Evolutionary conservation across 2,888 invertebrate species (phyloP), one percentile per base, ranked within the genome.

Genomic region (Euzophera pinguis): DNA sequence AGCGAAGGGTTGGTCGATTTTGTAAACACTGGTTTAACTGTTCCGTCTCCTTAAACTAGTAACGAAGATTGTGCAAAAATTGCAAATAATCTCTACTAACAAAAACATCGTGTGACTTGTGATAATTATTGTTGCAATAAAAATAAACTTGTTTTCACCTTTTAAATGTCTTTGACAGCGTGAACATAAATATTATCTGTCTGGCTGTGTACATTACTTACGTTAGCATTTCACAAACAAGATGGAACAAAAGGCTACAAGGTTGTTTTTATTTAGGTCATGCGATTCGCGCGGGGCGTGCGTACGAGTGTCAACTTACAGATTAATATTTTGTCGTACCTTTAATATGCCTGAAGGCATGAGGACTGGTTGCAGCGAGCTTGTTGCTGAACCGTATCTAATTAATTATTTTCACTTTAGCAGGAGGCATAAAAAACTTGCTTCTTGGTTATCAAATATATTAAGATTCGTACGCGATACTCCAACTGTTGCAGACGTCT

Each of bases 191-290:
- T 51, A 51, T 51, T 51, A 51, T 51, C 43, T 51, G 51, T 22
- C 35, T 13, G 38, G 22, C 39, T 48, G 39, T 27, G 38, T 50
- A 47, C 42, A 42, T 51, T 56, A 55, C 50, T 53, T 53, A 48
- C 50, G 39, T 58, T 56, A 62, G 65, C 58, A 65, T 67, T 69
- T 70, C 58, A 65, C 63, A 71, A 78, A 78, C 71, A 71, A 77
- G 69, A 63, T 73, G 72, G 65, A 80, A 81, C 77, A 79, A 80
- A 80, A 78, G 72, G 68, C 73, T 65, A 72, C 73, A 71, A 70
- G 67, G 69, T 75, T 71, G 72, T 73, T 73, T 72, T 78, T 76
- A 79, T 81, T 78, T 75, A 67, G 77, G 79, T 78, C 78, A 71
- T 68, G 64, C 67, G 62, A 65, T 65, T 62, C 64, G 73, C 73